Base-by-base conservation (phyloP, 2,797 vertebrate species). In the Hyperoplus immaculatus region DNA sequence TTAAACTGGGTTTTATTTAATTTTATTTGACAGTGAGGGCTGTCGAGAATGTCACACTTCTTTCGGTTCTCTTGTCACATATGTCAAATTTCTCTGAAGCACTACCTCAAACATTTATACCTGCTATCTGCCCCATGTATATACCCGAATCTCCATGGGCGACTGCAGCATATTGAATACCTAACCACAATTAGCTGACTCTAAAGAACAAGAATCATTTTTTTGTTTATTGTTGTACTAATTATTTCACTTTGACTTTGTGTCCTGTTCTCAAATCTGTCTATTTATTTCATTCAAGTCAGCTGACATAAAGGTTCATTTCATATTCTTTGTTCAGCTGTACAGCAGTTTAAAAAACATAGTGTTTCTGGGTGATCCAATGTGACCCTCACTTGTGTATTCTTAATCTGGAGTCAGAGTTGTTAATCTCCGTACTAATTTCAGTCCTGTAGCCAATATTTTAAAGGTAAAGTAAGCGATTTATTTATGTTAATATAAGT, bases 51-150 rank as follows among this genome's bases (percentile, higher is more conserved):
- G 68, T 70, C 68, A 58, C 67, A 46, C 61, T 72, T 57, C 51
- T 69, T 65, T 82, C 78, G 86, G 70, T 85, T 84, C 58, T 69
- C 80, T 80, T 29, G 83, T 87, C 88, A 76, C 58, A 80, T 66
- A 72, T 72, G 81, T 87, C 75, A 73, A 42, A 54, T 46, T 78
- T 89, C 83, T 88, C 80, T 46, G 61, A 45, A 63, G 87, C 81
- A 15, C 56, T 15, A 56, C 45, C 75, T 78, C 75, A 75, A 72
- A 85, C 84, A 68, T 83, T 82, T 80, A 74, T 86, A 72, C 72
- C 61, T 71, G 83, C 79, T 56, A 60, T 60, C 55, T 57, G 39
- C 16, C 54, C 71, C 56, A 42, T 72, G 63, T 57, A 76, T 68
- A 51, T 56, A 29, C 38, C 65, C 53, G 21, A 43, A 66, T 73